A percentile compares a stretch with the other conserved stretches of the same genome.
phyloP scores from a whole-genome alignment of 23 tunicate species.

The Trididemnum nubilum region DNA sequence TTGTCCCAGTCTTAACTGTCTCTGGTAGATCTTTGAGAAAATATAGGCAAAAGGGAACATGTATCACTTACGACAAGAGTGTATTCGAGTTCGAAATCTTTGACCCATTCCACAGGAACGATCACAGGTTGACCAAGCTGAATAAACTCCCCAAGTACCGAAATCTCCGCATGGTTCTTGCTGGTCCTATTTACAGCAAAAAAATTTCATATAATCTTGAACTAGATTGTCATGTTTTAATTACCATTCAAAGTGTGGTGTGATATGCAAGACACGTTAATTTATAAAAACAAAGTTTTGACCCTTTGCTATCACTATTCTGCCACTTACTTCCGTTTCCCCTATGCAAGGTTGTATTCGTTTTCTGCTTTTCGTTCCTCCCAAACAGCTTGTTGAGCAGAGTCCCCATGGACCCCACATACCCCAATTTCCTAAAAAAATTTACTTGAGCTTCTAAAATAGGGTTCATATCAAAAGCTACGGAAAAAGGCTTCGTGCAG shows the following conservation, averaged over 20 bases:
- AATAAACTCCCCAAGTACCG: slow-evolving; percentile 83
- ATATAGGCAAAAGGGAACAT: no score
- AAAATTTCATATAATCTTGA: no score
- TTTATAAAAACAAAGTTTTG: no score
- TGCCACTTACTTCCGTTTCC: slow-evolving; percentile 46
- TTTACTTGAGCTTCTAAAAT: no score
- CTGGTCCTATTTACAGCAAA: slow-evolving; percentile 58
- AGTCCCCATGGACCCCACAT: slow-evolving; percentile 63
- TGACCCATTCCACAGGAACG: slow-evolving; percentile 66
- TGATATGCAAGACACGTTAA: neutral
- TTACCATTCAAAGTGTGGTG: neutral
- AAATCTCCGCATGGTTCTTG: slow-evolving; percentile 58
- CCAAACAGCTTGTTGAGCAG: slow-evolving; percentile 64
- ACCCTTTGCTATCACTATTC: no score
- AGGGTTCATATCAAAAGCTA: no score
- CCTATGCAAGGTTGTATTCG: slow-evolving; percentile 58
- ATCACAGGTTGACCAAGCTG: slow-evolving; percentile 71
- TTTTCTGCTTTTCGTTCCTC: slow-evolving; percentile 58
- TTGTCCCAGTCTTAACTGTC: no score
- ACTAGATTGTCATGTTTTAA: no score
- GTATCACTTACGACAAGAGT: slow-evolving; percentile 94
- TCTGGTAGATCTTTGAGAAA: no score
- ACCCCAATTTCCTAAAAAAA: slow-evolving; percentile 43
- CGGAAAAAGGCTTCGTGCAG: no score
- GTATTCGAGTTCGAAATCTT: slow-evolving; percentile 65